Conservation (phyloP, 2,113 vertebrate genomes). For the Brienomyrus brachyistius region DNA sequence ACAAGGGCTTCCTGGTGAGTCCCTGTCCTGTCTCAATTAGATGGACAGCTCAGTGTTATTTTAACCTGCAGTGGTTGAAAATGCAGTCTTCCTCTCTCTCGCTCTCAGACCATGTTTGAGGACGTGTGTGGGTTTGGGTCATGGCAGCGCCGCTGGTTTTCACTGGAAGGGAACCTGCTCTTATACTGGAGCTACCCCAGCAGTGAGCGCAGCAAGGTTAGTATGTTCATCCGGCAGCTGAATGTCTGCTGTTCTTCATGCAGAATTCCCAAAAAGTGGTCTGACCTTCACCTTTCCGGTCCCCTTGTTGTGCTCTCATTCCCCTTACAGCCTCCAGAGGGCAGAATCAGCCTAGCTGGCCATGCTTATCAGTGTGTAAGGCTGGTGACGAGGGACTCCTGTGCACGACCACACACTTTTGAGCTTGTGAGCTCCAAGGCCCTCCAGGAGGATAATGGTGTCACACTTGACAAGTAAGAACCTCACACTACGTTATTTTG, state of each 20-base stretch:
- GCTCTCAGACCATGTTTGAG: conserved; percentile 64
- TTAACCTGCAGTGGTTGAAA: neutral
- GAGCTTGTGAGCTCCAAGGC: conserved; percentile 54
- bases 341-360: conserved; percentile 51
- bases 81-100: neutral
- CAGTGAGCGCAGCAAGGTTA: conserved; percentile 57
- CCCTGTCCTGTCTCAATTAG: neutral
- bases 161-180: conserved; percentile 50
- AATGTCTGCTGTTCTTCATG: neutral
- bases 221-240: neutral
- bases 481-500: neutral
- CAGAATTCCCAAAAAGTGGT: too few relatives aligned
- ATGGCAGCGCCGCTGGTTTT: conserved; percentile 65
- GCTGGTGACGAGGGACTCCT: conserved; percentile 57
- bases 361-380: conserved; percentile 48
- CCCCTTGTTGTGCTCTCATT: conserved; percentile 4
- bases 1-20: conserved; percentile 65
- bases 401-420: conserved; percentile 68
- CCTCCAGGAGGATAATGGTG: conserved; percentile 37
- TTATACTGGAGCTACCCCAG: conserved; percentile 66
- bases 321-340: conserved; percentile 53
- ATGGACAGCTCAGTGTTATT: neutral
- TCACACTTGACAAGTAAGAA: conserved; percentile 50
- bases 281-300: neutral
- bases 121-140: conserved; percentile 59